These are phyloP conservation scores for Canis aureus DNA, from an alignment of 2,113 vertebrate species.

Conservation along the genomic window DNA sequence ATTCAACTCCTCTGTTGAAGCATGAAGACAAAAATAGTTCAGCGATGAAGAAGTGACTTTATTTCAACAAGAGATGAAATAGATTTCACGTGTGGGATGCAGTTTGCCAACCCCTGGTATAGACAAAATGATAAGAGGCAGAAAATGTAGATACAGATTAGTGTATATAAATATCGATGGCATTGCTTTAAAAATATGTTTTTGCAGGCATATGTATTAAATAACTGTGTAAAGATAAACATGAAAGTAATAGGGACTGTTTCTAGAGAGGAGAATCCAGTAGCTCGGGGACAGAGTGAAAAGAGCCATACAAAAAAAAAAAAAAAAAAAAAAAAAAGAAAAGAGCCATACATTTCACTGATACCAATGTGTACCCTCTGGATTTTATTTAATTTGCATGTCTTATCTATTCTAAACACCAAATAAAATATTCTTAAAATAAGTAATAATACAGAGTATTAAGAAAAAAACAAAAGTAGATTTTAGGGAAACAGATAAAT, in stretches of 20 bases:
- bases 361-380: neutral
- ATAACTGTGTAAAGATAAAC: neutral
- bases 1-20: neutral
- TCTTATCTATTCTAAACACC: neutral
- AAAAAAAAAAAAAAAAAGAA: too few relatives aligned
- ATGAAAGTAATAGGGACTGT: neutral
- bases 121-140: neutral
- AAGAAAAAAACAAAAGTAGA: neutral
- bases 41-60: neutral
- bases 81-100: neutral
- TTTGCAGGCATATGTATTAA: neutral
- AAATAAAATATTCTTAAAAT: neutral
- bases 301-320: rapidly evolving
- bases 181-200: neutral
- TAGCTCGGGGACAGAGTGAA: neutral
- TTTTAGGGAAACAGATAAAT: conserved; percentile 1
- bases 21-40: neutral
- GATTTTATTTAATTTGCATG: neutral
- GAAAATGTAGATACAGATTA: neutral
- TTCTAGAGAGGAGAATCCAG: neutral
- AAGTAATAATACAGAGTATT: neutral
- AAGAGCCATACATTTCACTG: neutral
- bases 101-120: neutral
- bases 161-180: neutral
- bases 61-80: neutral